phyloP scores from a whole-genome alignment of 2,888 invertebrate genomes.

The Meiosimyza decipiens region DNA sequence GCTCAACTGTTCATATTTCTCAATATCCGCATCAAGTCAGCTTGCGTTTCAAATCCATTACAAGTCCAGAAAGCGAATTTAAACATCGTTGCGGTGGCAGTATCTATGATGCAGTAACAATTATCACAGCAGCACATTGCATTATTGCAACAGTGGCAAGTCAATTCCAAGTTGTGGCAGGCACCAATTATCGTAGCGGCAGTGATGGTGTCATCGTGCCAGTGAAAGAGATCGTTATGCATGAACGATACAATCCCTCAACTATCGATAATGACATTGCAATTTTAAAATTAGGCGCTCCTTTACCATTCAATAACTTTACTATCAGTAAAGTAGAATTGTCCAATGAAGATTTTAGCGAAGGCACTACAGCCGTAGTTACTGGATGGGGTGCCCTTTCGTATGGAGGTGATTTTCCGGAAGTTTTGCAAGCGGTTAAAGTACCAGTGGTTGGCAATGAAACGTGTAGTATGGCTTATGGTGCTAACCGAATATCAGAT shows the following conservation, averaged over 20 bases:
- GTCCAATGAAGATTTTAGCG: slow-evolving; percentile 14
- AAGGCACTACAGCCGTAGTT: slow-evolving; percentile 40
- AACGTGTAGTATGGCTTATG: slow-evolving; percentile 51
- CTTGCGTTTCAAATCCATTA: slow-evolving; percentile 51
- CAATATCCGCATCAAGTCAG: slow-evolving; percentile 57
- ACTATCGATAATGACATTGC: slow-evolving; percentile 71
- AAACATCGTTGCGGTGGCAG: slow-evolving; percentile 67
- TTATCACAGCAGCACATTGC: slow-evolving; percentile 68
- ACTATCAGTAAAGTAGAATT: slow-evolving; percentile 53
- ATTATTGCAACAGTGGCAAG: slow-evolving; percentile 50
- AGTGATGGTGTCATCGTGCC: slow-evolving; percentile 68
- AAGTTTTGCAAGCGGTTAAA: slow-evolving; percentile 51
- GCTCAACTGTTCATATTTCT: slow-evolving; percentile 49
- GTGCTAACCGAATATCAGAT: slow-evolving; percentile 44
- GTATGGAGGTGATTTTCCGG: slow-evolving; percentile 47
- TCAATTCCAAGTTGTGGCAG: slow-evolving; percentile 67
- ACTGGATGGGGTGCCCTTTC: slow-evolving; percentile 50
- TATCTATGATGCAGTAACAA: slow-evolving; percentile 59
- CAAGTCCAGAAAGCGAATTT: slow-evolving; percentile 43
- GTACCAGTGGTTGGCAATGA: slow-evolving; percentile 53
- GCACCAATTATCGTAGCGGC: slow-evolving; percentile 66
- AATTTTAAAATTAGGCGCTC: slow-evolving; percentile 55
- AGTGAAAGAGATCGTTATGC: slow-evolving; percentile 67
- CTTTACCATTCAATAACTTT: slow-evolving; percentile 54
- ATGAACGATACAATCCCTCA: slow-evolving; percentile 67